Evolutionary conservation across 2,113 vertebrate genomes (phyloP).

Genomic region (Notothenia rossii): DNA sequence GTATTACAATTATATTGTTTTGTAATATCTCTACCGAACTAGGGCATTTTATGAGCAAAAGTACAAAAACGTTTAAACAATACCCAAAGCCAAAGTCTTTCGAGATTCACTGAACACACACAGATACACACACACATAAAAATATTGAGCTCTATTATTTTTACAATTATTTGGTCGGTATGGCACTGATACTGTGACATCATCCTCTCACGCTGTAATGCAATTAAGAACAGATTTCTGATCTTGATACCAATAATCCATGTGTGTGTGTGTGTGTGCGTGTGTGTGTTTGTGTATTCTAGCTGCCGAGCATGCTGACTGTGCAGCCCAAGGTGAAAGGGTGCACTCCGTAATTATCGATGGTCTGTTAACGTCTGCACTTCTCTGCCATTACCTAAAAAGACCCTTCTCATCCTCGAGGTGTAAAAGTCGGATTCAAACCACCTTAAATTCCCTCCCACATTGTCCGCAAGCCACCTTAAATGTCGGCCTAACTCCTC

Average conservation of each 20-base stretch:
- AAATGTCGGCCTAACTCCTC: slow-evolving; percentile 71
- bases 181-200: slow-evolving; percentile 37
- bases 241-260: slow-evolving; percentile 61
- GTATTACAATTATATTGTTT: neutral
- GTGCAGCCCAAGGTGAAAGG: slow-evolving; percentile 67
- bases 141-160: slow-evolving; percentile 41
- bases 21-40: neutral
- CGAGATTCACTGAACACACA: slow-evolving; percentile 2
- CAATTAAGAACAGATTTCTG: slow-evolving; percentile 60
- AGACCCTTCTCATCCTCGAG: slow-evolving; percentile 35
- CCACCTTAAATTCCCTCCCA: slow-evolving; percentile 76
- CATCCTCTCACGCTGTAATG: slow-evolving; percentile 52
- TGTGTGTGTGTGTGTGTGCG: neutral
- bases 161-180: slow-evolving; percentile 46
- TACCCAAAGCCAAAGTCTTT: neutral
- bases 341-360: slow-evolving; percentile 43
- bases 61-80: neutral
- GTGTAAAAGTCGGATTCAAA: slow-evolving; percentile 40
- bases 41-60: neutral
- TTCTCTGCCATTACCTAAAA: slow-evolving; percentile 49
- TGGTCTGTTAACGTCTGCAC: slow-evolving; percentile 22
- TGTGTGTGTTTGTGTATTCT: slow-evolving; percentile 26
- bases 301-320: slow-evolving; percentile 62
- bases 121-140: slow-evolving; percentile 15
- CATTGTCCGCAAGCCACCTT: slow-evolving; percentile 63